Evolutionary conservation across 2,888 invertebrate genomes (phyloP).

Genomic region (Aethes cnicana): DNA sequence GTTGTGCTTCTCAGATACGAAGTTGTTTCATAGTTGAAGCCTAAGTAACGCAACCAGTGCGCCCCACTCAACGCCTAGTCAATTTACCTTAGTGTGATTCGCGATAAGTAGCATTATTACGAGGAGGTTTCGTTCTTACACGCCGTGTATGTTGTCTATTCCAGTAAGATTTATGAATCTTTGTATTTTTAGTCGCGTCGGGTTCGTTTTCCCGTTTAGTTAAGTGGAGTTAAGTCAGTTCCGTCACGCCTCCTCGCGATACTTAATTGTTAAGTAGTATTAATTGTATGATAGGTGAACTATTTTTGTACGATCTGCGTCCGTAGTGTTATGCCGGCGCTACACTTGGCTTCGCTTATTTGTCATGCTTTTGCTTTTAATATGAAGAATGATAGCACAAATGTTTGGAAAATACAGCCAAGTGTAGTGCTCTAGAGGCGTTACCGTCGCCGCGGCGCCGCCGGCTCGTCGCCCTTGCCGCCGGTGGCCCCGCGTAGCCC

Average conservation of each 20-base stretch:
- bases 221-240: constrained; percentile 33
- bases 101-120: constrained; percentile 74
- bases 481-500: constrained; percentile 57
- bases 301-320: constrained; percentile 79
- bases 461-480: too few relatives aligned
- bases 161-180: constrained; percentile 46
- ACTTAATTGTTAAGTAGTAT: constrained; percentile 80
- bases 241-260: constrained; percentile 65
- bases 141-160: constrained; percentile 46
- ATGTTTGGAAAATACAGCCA: too few relatives aligned
- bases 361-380: too few relatives aligned
- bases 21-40: constrained; percentile 27
- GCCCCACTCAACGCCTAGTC: constrained; percentile 78
- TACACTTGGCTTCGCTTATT: too few relatives aligned
- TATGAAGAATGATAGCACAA: too few relatives aligned
- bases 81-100: constrained; percentile 83
- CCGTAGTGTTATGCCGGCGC: constrained; percentile 67
- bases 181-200: constrained; percentile 35
- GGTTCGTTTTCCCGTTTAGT: constrained; percentile 19
- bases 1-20: too few relatives aligned
- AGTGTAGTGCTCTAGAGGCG: too few relatives aligned
- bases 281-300: constrained; percentile 81
- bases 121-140: constrained; percentile 53
- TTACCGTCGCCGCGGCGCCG: too few relatives aligned
- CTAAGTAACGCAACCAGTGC: constrained; percentile 48